phyloP scores from a whole-genome alignment of 92 coral and sea anemone species.

The Zoanthus sociatus region DNA sequence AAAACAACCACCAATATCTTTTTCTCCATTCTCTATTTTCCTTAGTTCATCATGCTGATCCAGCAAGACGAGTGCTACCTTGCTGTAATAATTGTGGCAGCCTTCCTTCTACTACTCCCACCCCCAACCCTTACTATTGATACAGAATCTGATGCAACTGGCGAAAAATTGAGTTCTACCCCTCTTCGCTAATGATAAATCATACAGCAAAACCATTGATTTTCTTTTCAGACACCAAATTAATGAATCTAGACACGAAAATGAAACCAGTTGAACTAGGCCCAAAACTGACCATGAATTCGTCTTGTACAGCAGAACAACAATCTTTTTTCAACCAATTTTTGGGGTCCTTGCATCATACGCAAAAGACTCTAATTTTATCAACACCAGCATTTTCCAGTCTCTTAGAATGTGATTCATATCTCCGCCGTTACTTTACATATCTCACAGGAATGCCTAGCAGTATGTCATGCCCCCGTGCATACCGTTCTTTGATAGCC shows the following conservation, averaged over 20 bases:
- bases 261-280: background rate
- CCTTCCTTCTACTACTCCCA: background rate
- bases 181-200: background rate
- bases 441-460: slow-evolving; percentile 39
- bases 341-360: background rate
- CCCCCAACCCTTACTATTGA: background rate
- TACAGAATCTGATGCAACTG: background rate
- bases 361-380: slow-evolving; percentile 20
- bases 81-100: background rate
- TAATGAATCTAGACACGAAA: background rate
- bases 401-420: slow-evolving; percentile 57
- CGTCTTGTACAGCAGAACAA: background rate
- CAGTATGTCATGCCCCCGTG: slow-evolving; percentile 51
- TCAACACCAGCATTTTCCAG: slow-evolving; percentile 38
- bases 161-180: slow-evolving; percentile 7
- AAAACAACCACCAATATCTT: background rate
- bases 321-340: background rate
- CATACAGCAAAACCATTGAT: background rate
- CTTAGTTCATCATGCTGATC: background rate
- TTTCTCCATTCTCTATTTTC: background rate
- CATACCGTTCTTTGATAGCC: slow-evolving; percentile 22
- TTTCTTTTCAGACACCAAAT: slow-evolving; percentile 9
- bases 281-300: background rate
- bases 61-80: background rate
- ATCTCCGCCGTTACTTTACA: slow-evolving; percentile 47